Conservation (phyloP, 1,140 invertebrate genomes). For the Nebria ingens region DNA sequence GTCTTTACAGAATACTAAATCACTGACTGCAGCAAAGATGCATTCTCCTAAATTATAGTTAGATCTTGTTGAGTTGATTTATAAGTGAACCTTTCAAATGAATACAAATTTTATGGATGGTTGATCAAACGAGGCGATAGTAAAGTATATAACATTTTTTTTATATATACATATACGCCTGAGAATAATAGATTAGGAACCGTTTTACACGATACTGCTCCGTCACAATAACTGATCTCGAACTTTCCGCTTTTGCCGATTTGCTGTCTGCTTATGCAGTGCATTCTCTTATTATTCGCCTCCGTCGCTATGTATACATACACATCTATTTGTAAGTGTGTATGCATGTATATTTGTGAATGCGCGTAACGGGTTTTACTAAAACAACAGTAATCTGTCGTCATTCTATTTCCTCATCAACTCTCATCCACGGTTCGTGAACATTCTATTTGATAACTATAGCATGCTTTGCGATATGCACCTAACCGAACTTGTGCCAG, state of each 20-base stretch:
- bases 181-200: background rate
- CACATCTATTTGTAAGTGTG: background rate
- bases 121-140: background rate
- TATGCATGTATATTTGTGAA: background rate
- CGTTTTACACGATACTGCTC: background rate
- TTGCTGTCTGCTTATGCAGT: background rate
- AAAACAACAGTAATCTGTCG: constrained; percentile 8
- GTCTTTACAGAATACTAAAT: no score
- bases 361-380: constrained; percentile 1
- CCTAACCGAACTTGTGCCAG: no score
- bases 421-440: no score
- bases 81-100: no score
- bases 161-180: background rate
- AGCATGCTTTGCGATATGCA: no score
- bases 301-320: background rate
- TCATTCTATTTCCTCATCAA: constrained; percentile 7
- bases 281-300: background rate
- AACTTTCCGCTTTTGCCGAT: no score
- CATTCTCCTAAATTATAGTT: no score
- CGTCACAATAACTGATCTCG: no score
- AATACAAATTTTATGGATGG: background rate
- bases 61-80: no score
- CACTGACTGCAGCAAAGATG: no score
- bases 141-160: background rate
- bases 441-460: no score